These are phyloP conservation scores for Pycnonotus jocosus DNA, from an alignment of 2,113 vertebrate genomes.

Conservation along the genomic window DNA sequence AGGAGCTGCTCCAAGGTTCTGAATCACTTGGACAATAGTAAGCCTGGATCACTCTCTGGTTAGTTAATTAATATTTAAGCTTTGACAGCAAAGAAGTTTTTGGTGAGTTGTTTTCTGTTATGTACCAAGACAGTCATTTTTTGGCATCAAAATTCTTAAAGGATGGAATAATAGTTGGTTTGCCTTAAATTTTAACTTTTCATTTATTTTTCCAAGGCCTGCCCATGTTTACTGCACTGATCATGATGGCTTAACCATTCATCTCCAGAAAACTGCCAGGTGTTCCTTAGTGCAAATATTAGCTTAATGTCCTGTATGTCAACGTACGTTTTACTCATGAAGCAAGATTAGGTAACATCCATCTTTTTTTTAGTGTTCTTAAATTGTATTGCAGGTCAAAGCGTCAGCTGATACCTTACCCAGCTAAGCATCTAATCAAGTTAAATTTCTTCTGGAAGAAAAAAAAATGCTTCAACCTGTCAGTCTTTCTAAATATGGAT, in stretches of 20 bases:
- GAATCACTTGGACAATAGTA: neutral
- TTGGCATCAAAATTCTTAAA: neutral
- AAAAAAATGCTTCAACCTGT: neutral
- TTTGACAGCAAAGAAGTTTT: neutral
- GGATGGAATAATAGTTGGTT: neutral
- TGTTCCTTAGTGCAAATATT: neutral
- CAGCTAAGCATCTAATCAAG: neutral
- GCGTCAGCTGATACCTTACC: neutral
- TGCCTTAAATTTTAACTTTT: neutral
- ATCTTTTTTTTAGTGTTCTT: neutral
- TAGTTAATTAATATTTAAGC: neutral
- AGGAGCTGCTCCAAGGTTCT: neutral
- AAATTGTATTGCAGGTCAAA: neutral
- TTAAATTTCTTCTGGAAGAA: neutral
- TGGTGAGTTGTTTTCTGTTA: neutral
- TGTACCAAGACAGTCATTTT: neutral
- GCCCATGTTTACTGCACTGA: neutral
- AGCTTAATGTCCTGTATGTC: neutral
- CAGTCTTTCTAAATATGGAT: neutral
- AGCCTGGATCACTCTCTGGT: neutral
- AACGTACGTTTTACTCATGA: neutral
- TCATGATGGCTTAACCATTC: neutral
- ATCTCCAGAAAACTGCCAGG: neutral
- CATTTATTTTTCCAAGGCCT: neutral
- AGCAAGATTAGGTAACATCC: neutral